Evolutionary conservation across 2,113 vertebrate species (phyloP).

Genomic region (Spea bombifrons): DNA sequence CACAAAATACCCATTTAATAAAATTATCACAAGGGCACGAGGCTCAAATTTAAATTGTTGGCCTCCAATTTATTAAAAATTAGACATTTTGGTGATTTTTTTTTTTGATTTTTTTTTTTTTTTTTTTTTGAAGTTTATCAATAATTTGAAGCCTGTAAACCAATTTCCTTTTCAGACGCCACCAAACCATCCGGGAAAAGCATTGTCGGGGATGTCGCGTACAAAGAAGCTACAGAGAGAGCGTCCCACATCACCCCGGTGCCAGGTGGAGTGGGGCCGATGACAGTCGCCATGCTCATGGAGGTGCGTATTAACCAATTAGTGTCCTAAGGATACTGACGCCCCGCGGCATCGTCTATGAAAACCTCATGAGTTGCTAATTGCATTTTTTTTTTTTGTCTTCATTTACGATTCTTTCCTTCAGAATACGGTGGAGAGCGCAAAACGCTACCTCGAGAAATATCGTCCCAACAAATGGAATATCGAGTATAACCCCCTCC

Average conservation of each 20-base stretch:
- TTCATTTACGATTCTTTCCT: neutral
- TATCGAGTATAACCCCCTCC: slow-evolving; percentile 78
- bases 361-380: too few species aligned
- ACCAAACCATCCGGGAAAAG: slow-evolving; percentile 81
- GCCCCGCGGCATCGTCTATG: too few species aligned
- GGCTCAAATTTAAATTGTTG: too few species aligned
- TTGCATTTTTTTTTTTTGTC: neutral
- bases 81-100: neutral
- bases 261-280: slow-evolving; percentile 93
- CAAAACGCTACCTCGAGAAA: slow-evolving; percentile 79
- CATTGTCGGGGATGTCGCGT: slow-evolving; percentile 89
- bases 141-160: neutral
- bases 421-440: slow-evolving; percentile 92
- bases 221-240: slow-evolving; percentile 77
- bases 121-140: neutral
- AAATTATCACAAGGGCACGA: too few species aligned
- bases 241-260: slow-evolving; percentile 93
- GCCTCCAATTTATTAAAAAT: too few species aligned
- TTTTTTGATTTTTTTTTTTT: neutral
- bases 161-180: slow-evolving; percentile 69
- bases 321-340: too few species aligned
- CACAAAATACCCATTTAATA: too few species aligned
- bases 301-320: slow-evolving; percentile 64
- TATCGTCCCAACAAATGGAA: slow-evolving; percentile 82
- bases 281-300: slow-evolving; percentile 99